Conservation (phyloP, 2,797 vertebrate species). For the Gymnothorax javanicus region DNA sequence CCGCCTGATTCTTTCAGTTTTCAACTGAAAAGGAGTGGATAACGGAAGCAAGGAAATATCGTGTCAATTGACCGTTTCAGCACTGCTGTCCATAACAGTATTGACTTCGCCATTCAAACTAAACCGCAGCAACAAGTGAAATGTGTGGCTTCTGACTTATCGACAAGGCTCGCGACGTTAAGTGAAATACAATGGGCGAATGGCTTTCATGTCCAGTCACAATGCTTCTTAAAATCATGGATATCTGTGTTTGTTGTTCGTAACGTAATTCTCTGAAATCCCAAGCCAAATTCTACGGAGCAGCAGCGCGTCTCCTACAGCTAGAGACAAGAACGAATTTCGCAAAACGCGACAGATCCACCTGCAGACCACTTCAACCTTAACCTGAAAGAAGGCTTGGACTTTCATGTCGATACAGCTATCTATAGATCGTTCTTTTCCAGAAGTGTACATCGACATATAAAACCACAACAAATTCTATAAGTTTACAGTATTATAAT, state of each 20-base stretch:
- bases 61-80: neutral
- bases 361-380: neutral
- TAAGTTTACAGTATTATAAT: neutral
- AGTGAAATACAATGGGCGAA: neutral
- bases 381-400: neutral
- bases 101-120: neutral
- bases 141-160: neutral
- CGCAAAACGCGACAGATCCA: neutral
- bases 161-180: neutral
- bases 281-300: neutral
- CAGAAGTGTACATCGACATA: neutral
- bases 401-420: neutral
- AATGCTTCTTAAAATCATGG: neutral
- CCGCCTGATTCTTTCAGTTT: neutral
- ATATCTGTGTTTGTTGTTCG: neutral
- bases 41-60: neutral
- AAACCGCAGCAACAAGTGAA: conserved; percentile 1
- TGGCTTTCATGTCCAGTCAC: neutral
- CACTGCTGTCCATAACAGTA: neutral
- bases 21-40: neutral
- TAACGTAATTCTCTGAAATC: neutral
- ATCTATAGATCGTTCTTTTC: neutral
- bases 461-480: neutral
- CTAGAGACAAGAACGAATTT: neutral
- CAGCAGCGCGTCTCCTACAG: neutral